Conservation (phyloP, 2,888 invertebrate genomes). For the Watsonalla binaria region DNA sequence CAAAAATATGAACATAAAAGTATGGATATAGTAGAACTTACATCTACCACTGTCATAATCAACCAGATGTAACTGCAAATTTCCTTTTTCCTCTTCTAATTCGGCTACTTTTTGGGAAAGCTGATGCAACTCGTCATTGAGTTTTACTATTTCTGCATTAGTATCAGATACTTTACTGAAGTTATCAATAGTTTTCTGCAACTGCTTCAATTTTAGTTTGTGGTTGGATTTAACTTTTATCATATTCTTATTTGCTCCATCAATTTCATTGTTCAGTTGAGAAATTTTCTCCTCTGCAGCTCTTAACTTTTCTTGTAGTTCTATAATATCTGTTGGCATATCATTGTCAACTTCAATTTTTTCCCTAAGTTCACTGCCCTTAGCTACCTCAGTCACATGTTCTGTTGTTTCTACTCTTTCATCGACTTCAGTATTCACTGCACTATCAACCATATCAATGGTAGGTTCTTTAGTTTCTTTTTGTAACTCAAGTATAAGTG, state of each 20-base stretch:
- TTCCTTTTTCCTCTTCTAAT: constrained; percentile 94
- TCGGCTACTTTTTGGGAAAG: constrained; percentile 88
- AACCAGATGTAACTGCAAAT: constrained; percentile 90
- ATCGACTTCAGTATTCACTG: constrained; percentile 11
- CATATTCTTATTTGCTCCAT: constrained; percentile 86
- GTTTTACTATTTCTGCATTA: constrained; percentile 82
- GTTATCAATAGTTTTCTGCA: constrained; percentile 85
- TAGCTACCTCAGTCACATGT: constrained; percentile 2
- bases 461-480: constrained; percentile 20
- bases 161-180: constrained; percentile 83
- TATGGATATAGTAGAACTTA: constrained; percentile 39
- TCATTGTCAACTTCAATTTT: constrained; percentile 17
- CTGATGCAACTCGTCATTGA: constrained; percentile 80
- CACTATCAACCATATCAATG: constrained; percentile 31
- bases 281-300: constrained; percentile 61
- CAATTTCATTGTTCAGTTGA: constrained; percentile 83
- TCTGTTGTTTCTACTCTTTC: constrained; percentile 10
- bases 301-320: constrained; percentile 66
- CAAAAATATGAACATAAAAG: too few species aligned
- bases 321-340: constrained; percentile 21
- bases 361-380: constrained; percentile 10
- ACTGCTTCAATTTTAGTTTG: constrained; percentile 84
- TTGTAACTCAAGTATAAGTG: constrained; percentile 54
- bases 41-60: constrained; percentile 87
- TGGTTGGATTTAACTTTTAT: constrained; percentile 86